phyloP scores from a whole-genome alignment of 2,797 vertebrate species.

The Sparidentex hasta region DNA sequence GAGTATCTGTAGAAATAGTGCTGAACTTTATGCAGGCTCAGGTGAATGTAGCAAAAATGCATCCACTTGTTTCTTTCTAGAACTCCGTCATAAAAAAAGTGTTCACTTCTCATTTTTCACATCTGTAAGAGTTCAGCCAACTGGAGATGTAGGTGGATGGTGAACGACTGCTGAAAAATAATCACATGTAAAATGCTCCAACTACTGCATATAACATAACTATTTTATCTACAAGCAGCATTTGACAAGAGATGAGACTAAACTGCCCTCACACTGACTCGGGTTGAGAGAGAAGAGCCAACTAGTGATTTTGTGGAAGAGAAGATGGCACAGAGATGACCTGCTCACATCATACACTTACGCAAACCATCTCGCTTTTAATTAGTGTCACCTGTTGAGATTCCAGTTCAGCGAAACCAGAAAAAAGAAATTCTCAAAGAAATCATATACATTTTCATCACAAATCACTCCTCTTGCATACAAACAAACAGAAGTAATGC shows the following conservation, averaged over 20 bases:
- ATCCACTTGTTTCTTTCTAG: conserved; percentile 14
- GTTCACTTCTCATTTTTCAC: conserved; percentile 14
- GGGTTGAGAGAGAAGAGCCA: conserved; percentile 36
- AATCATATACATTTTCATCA: conserved; percentile 34
- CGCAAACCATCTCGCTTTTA: conserved; percentile 44
- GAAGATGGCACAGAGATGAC: conserved; percentile 62
- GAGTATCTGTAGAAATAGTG: background rate
- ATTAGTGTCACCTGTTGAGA: conserved; percentile 76
- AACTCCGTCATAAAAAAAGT: background rate
- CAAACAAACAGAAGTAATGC: conserved; percentile 58
- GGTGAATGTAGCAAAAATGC: conserved; percentile 20
- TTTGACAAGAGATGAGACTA: conserved; percentile 4
- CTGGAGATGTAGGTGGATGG: conserved; percentile 2
- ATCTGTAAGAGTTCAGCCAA: conserved; percentile 11
- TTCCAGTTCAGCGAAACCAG: conserved; percentile 73
- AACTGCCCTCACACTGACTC: conserved; percentile 36
- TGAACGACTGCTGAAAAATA: background rate
- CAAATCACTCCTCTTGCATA: conserved; percentile 63
- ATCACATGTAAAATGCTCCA: conserved; percentile 13
- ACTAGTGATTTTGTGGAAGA: conserved; percentile 46
- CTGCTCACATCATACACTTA: conserved; percentile 4
- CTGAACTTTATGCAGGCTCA: conserved; percentile 2
- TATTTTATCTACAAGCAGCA: conserved; percentile 38
- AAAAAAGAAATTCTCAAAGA: conserved; percentile 50
- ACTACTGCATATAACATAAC: conserved; percentile 7